These are phyloP conservation scores for Ictalurus punctatus DNA, from an alignment of 2,113 vertebrate species.

Conservation along the genomic window DNA sequence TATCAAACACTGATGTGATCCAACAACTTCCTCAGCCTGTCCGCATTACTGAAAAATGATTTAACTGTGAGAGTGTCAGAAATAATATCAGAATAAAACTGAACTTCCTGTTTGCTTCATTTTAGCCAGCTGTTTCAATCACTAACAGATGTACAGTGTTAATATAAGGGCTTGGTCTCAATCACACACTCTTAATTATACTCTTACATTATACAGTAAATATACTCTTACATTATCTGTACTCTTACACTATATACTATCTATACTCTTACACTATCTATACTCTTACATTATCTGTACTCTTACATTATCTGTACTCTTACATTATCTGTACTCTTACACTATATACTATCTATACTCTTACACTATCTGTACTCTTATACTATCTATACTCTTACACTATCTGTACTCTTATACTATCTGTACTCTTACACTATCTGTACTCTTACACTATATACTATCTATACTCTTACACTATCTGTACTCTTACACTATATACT, in stretches of 20 bases:
- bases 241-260: background rate
- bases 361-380: no score
- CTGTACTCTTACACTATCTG: background rate
- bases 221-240: background rate
- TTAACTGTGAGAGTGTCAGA: background rate
- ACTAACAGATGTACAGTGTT: background rate
- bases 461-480: background rate
- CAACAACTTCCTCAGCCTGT: background rate
- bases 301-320: background rate
- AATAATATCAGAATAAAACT: conserved; percentile 5
- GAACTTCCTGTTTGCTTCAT: background rate
- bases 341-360: background rate
- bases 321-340: background rate
- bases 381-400: background rate
- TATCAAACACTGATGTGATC: conserved; percentile 25
- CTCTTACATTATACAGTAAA: background rate
- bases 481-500: background rate
- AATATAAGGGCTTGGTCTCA: background rate
- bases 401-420: no score
- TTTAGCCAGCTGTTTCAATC: background rate
- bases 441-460: background rate
- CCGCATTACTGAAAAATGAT: background rate
- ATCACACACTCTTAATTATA: background rate
- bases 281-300: no score
- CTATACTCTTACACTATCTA: no score